Conservation (phyloP, 2,888 invertebrate species). For the Diarsia rubi region DNA sequence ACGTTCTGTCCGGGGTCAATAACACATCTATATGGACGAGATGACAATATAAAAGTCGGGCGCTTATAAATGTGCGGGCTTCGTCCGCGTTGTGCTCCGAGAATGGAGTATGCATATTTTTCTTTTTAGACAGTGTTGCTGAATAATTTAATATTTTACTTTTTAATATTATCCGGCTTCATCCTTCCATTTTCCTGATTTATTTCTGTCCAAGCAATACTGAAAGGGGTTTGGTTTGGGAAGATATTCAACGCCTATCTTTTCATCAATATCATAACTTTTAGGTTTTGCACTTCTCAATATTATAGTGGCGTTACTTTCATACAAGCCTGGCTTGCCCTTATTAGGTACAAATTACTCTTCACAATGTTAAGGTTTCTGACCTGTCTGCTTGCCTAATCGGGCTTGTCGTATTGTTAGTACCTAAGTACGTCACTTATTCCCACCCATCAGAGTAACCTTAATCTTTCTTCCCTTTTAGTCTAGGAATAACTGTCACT, state of each 20-base stretch:
- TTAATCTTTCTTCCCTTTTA: conserved; percentile 5
- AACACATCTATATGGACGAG: conserved; percentile 59
- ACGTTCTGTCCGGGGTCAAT: conserved; percentile 68
- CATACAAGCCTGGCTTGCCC: too few relatives aligned
- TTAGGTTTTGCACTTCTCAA: background rate
- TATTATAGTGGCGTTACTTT: too few relatives aligned
- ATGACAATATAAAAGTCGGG: conserved; percentile 66
- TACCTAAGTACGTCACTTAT: too few relatives aligned
- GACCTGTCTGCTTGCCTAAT: too few relatives aligned
- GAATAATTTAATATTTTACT: conserved; percentile 54
- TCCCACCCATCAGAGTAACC: conserved; percentile 10
- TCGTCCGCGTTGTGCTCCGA: conserved; percentile 52
- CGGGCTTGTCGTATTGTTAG: too few relatives aligned
- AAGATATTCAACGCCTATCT: background rate
- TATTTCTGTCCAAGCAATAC: background rate
- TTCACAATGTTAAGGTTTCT: too few relatives aligned
- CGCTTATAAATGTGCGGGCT: conserved; percentile 55
- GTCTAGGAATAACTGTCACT: conserved; percentile 25
- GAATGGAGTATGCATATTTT: conserved; percentile 60
- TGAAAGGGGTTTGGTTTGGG: conserved; percentile 6
- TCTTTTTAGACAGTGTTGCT: conserved; percentile 45
- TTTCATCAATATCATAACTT: background rate
- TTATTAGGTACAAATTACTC: too few relatives aligned
- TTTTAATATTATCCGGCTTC: conserved; percentile 23
- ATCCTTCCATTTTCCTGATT: conserved; percentile 19